These are phyloP conservation scores for Acanthisitta chloris DNA, from an alignment of 2,113 vertebrate species.

Conservation along the genomic window DNA sequence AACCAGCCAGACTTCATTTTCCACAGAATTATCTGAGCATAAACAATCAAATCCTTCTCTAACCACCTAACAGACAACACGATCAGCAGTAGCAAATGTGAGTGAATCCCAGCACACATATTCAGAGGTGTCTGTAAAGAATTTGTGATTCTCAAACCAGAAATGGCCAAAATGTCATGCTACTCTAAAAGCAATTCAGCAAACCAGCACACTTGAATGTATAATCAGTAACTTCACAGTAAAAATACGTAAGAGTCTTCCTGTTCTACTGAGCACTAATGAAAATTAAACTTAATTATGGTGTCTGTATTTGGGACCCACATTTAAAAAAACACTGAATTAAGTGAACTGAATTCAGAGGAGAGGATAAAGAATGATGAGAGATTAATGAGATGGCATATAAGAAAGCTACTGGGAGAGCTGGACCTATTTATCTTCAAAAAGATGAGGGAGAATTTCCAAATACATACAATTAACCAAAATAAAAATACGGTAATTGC, in stretches of 20 bases:
- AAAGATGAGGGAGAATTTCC: neutral
- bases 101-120: neutral
- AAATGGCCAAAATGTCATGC: neutral
- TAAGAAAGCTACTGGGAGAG: neutral
- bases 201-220: neutral
- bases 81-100: neutral
- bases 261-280: conserved; percentile 26
- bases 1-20: neutral
- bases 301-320: neutral
- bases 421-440: neutral
- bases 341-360: neutral
- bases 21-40: neutral
- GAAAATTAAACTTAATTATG: conserved; percentile 45
- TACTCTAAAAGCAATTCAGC: neutral
- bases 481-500: conserved; percentile 27
- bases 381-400: neutral
- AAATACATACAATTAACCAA: neutral
- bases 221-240: conserved; percentile 5
- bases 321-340: neutral
- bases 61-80: neutral
- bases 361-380: neutral
- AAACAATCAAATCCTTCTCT: neutral
- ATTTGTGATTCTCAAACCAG: neutral
- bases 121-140: neutral
- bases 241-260: neutral